phyloP scores from a whole-genome alignment of 2,113 vertebrate species.

The Tetraodon nigroviridis region DNA sequence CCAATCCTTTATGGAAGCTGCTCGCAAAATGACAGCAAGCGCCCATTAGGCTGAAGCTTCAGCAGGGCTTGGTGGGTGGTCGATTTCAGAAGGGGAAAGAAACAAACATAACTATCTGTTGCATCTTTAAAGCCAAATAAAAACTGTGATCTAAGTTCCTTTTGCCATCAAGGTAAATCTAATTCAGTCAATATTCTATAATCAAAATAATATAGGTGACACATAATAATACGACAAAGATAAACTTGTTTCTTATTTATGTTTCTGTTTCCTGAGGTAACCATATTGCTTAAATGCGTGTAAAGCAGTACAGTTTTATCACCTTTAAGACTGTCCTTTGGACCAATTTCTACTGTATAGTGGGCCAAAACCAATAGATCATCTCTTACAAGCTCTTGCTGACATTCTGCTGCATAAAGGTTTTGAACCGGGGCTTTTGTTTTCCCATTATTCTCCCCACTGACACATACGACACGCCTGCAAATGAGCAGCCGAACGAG shows the following conservation, averaged over 20 bases:
- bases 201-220: slow-evolving; percentile 8
- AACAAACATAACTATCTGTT: slow-evolving; percentile 47
- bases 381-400: slow-evolving; percentile 62
- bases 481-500: slow-evolving; percentile 70
- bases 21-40: slow-evolving; percentile 68
- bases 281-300: too few species aligned
- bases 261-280: not conserved
- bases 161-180: slow-evolving; percentile 44
- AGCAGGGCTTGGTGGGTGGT: slow-evolving; percentile 53
- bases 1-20: slow-evolving; percentile 66
- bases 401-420: slow-evolving; percentile 66
- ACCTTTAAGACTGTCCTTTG: slow-evolving; percentile 43
- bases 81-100: slow-evolving; percentile 49
- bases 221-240: slow-evolving; percentile 1
- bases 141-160: slow-evolving; percentile 34
- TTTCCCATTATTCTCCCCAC: slow-evolving; percentile 64
- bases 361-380: slow-evolving; percentile 63
- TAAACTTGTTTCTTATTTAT: not conserved
- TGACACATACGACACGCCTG: slow-evolving; percentile 75
- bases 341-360: slow-evolving; percentile 32
- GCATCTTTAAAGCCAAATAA: slow-evolving; percentile 61
- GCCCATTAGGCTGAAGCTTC: slow-evolving; percentile 61
- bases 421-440: slow-evolving; percentile 59
- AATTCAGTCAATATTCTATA: slow-evolving; percentile 53
- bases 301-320: slow-evolving; percentile 36